Evolutionary conservation across 2,113 vertebrate genomes (phyloP), one percentile per base, ranked within the genome.

Genomic region (Aptenodytes forsteri): DNA sequence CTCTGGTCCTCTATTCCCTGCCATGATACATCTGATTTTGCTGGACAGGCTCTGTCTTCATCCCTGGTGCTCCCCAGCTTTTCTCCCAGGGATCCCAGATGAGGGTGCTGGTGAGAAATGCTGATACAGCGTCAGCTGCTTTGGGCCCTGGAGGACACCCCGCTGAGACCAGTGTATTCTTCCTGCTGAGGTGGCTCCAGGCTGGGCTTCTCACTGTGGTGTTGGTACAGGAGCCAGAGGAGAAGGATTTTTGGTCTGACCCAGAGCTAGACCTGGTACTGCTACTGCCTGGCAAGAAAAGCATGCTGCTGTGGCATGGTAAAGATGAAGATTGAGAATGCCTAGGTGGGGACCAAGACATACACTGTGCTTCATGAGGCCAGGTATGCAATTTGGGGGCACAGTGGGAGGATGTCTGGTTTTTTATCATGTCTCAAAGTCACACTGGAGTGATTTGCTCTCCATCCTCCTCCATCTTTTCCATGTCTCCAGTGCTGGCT

Each of bases 1-100:
- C 3, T 16, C 21, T 2, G 1, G 4, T 5, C 12, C 12, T 54
- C 8, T 14, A 0, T 18, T 72, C 7, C 13, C 17, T 36, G 8
- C 40, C 30, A 1, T 18, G 13, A 6, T 7, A 1, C 14, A 3
- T 1, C 5, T 19, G 8, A 5, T 4, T 27, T 11, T 30, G 11
- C 30, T 2, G 12, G 6, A 20, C 23, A 20, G 16, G 19, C 5
- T 46, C 10, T 23, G 29, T 49, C 13, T 40, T 15, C 20, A 6
- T 6, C 17, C 3, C 10, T 36, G 25, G 9, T 36, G 18, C 32
- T 84, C 20, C 38, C 16, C 10, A 8, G 19, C 32, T 26, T 32
- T 2, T 3, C 19, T 50, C 7, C 34, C 34, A 44, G 10, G 14
- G 10, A 30, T n/a, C 27, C 36, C 9, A 17, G 14, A 32, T 14